Base-by-base conservation (phyloP, 2,797 vertebrate species). In the Hippopotamyrus pictus region DNA sequence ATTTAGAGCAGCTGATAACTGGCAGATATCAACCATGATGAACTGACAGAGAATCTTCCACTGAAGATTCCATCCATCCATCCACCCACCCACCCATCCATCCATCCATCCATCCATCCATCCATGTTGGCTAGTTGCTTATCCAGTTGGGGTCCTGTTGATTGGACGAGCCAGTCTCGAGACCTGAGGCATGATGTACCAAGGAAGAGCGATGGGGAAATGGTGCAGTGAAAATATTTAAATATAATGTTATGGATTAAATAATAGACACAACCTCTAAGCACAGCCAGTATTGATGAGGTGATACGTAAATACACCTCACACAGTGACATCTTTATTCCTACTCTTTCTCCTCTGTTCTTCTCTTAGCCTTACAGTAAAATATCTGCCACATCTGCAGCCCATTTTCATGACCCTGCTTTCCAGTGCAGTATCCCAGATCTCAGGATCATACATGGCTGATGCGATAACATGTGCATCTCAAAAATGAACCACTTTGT, bases 401-500 rank as follows among this genome's bases (percentile, higher is more conserved):
- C 17, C 41, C 7, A 46, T 44, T 44, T 46, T n/a, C 17, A 79
- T 44, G 41, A 46, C 17, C 5, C 73, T 79, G 73, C 41, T n/a
- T 46, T 9, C 19, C 17, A 79, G 41, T 46, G 41, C 17, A 46
- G 41, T 46, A 12, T 46, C 37, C 37, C 73, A 44, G 41, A 5
- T 79, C 37, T 44, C 6, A 37, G 29, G 11, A 17, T 37, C 29
- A 73, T 17, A 37, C 3, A 6, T 69, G 62, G 25, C 62, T 4
- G 62, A 69, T 11, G 59, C 9, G 1, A 22, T 22, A 62, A 25
- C 9, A 65, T 0, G 12, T 37, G 12, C 65, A 17, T 33, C 11
- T 73, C 29, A 0, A 73, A 33, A 14, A 79, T 46, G 37, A 92
- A 93, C 88, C 84, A 73, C 69, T 22, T 17, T 37, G 84, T 83